Percentiles rank a stretch among this genome's conserved stretches.
These are phyloP conservation scores for Anoplius nigerrimus DNA, from an alignment of 2,888 invertebrate species.

Conservation along the genomic window DNA sequence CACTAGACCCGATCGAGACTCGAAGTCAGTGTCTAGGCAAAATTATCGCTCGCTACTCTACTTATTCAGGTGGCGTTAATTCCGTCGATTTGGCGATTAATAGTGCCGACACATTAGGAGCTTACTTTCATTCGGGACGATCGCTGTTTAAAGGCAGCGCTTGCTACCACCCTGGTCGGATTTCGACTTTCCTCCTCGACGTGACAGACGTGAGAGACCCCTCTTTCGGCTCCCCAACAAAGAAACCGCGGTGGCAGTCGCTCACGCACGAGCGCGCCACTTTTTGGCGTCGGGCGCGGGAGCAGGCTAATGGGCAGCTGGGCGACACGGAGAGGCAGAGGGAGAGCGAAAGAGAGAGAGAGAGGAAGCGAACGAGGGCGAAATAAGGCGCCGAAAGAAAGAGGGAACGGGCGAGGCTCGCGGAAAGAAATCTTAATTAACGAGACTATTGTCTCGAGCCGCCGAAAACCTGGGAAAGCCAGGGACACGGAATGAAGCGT, in stretches of 20 bases:
- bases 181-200: no score
- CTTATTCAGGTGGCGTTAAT: background rate
- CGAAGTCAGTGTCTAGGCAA: background rate
- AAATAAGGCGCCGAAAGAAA: conserved; percentile 8
- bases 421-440: conserved; percentile 87
- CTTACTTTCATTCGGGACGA: no score
- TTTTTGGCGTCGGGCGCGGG: background rate
- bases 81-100: background rate
- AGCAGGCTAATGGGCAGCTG: background rate
- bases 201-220: no score
- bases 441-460: conserved; percentile 83
- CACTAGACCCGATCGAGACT: background rate
- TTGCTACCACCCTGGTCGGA: no score
- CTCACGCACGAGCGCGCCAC: conserved; percentile 9
- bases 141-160: no score
- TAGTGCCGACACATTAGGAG: no score
- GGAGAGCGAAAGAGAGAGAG: conserved; percentile 11
- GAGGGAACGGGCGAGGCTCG: conserved; percentile 34
- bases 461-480: conserved; percentile 65
- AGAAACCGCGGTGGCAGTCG: background rate
- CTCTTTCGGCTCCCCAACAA: no score
- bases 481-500: conserved; percentile 37
- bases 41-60: background rate
- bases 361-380: background rate
- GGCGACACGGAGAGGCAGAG: conserved; percentile 7